phyloP scores from a whole-genome alignment of 2,888 invertebrate species.

The Apotomis betuletana region DNA sequence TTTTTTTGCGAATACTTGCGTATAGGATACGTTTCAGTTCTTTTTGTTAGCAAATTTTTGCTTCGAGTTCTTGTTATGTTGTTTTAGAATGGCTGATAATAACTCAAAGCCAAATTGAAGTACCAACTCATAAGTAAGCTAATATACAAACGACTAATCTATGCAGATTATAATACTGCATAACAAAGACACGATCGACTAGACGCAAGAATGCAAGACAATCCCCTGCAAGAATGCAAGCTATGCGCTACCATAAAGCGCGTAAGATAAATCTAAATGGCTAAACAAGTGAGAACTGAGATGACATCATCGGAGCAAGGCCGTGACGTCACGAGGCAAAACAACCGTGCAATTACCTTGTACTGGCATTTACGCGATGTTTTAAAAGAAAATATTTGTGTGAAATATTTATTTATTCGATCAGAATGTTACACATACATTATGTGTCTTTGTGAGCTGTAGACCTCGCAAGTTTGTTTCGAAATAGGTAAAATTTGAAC shows the following conservation, averaged over 20 bases:
- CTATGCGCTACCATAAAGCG: conserved; percentile 29
- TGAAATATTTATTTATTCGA: not conserved
- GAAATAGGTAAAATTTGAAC: too few relatives aligned
- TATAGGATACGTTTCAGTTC: too few relatives aligned
- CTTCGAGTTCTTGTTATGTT: too few relatives aligned
- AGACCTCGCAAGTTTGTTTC: too few relatives aligned
- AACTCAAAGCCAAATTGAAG: too few relatives aligned
- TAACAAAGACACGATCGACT: conserved; percentile 1
- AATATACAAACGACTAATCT: not conserved
- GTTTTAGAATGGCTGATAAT: too few relatives aligned
- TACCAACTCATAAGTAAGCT: too few relatives aligned
- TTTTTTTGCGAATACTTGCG: too few relatives aligned
- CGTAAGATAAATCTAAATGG: conserved; percentile 38
- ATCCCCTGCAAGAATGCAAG: conserved; percentile 21
- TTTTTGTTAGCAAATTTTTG: too few relatives aligned
- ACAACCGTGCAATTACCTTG: conserved; percentile 36
- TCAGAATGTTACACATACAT: too few relatives aligned
- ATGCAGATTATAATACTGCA: not conserved
- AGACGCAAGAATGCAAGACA: conserved; percentile 28
- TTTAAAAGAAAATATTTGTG: conserved; percentile 16
- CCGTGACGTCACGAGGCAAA: conserved; percentile 39
- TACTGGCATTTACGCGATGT: conserved; percentile 22
- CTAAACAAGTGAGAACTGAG: conserved; percentile 41
- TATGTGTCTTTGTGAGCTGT: too few relatives aligned
- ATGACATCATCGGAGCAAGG: conserved; percentile 68